Evolutionary conservation across 1,140 invertebrate species (phyloP).

Genomic region (Phymastichus coffea): DNA sequence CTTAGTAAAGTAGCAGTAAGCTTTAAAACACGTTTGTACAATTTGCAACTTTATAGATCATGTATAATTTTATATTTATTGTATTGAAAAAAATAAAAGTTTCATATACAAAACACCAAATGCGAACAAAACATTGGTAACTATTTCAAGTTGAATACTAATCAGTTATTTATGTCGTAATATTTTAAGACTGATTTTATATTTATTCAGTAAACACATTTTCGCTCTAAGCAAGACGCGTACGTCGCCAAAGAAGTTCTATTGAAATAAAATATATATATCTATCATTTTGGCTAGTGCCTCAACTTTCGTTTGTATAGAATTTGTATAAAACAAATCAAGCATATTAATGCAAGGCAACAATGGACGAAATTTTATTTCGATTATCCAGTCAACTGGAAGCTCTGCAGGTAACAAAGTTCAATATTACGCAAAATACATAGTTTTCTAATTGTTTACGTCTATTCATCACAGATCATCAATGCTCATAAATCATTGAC

Average conservation of each 20-base stretch:
- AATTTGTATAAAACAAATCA: no score
- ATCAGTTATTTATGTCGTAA: no score
- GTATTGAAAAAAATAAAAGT: constrained; percentile 15
- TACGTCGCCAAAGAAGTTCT: no score
- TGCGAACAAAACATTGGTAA: constrained; percentile 16
- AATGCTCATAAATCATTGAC: constrained; percentile 19
- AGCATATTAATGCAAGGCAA: constrained; percentile 25
- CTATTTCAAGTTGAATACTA: constrained; percentile 46
- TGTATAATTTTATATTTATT: no score
- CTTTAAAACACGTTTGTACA: not conserved
- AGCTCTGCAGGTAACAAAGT: constrained; percentile 45
- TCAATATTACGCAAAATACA: not conserved
- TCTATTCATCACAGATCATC: not conserved
- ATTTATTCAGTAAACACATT: no score
- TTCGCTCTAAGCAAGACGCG: no score
- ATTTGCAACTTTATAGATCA: no score
- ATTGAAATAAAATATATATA: no score
- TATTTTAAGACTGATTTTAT: no score
- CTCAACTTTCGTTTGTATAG: no score
- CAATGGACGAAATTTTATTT: constrained; percentile 54
- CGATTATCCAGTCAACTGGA: constrained; percentile 48
- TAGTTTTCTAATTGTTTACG: not conserved
- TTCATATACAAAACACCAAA: not conserved
- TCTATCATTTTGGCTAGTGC: no score
- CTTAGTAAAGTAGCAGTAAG: not conserved